Evolutionary conservation across 2,888 invertebrate genomes (phyloP), one percentile per base, ranked within the genome.

Genomic region (Ornithoptera priamus): DNA sequence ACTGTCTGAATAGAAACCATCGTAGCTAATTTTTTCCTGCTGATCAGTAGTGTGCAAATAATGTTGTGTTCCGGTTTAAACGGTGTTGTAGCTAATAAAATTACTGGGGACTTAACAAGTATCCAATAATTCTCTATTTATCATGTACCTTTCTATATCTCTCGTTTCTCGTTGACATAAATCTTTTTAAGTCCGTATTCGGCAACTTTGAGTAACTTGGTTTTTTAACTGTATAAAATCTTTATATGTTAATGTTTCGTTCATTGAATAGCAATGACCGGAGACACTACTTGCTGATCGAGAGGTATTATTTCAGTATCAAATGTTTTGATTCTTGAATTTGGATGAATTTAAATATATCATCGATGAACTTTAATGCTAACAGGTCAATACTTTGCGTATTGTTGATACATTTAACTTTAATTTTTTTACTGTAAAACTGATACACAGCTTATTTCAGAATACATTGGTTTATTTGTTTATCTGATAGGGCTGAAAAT

Each of bases 221-320:
- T n/a, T n/a, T 53, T 18, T 53, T n/a, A n/a, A 46, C 46, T 53
- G 53, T 53, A n/a, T n/a, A 53, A 53, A 53, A 53, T n/a, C 6
- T 53, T 53, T n/a, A n/a, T 17, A 17, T 50, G 18, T 53, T 53
- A n/a, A 53, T n/a, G 53, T n/a, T 7, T 12, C 5, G 53, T 6
- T 53, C 6, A n/a, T 18, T 53, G 53, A 53, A 53, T 53, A 53
- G n/a, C n/a, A 53, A 53, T 18, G n/a, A 53, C 53, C 53, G 53
- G 53, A 53, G 53, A 53, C 53, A 53, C n/a, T 53, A 15, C 18
- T 53, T 53, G 53, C n/a, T 56, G 53, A 53, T 53, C 53, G 53
- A n/a, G 53, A n/a, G 53, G 8, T n/a, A 53, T 53, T n/a, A 12
- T 50, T 53, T 53, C 6, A 12, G 53, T 53, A 53, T n/a, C 6